phyloP scores from a whole-genome alignment of 2,113 vertebrate species.

The Uropsilus gracilis region DNA sequence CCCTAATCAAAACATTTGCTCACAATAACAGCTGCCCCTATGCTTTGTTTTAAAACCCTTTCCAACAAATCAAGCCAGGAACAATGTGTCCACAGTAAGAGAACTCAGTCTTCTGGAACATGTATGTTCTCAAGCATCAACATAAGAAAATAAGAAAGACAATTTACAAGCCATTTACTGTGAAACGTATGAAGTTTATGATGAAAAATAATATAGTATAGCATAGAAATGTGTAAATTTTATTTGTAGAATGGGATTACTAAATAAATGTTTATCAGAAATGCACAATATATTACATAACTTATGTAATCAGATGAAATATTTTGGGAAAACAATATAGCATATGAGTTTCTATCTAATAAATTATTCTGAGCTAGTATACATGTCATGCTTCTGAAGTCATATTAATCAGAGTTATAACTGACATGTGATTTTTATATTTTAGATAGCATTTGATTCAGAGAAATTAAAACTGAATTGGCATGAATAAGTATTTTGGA shows the following conservation, averaged over 20 bases:
- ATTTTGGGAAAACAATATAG: neutral
- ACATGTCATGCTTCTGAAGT: slow-evolving; percentile 2
- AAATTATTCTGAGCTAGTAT: slow-evolving; percentile 36
- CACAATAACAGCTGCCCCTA: slow-evolving; percentile 75
- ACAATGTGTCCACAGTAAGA: slow-evolving; percentile 38
- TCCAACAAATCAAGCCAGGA: slow-evolving; percentile 71
- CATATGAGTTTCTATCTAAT: slow-evolving; percentile 30
- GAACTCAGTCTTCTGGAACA: slow-evolving; percentile 36
- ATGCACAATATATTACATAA: neutral
- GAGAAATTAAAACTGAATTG: slow-evolving; percentile 31
- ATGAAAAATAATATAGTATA: neutral
- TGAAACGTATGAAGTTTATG: slow-evolving; percentile 48
- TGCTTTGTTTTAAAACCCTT: slow-evolving; percentile 65
- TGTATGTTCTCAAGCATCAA: slow-evolving; percentile 39
- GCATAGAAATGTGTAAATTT: neutral
- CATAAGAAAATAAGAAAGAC: neutral
- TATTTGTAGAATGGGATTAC: slow-evolving; percentile 36
- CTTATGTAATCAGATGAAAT: neutral
- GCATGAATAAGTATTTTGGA: slow-evolving; percentile 43
- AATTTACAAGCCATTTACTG: neutral
- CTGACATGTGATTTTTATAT: neutral
- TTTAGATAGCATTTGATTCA: slow-evolving; percentile 48
- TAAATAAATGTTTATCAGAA: neutral
- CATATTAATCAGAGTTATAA: slow-evolving; percentile 38
- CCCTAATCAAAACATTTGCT: slow-evolving; percentile 73